Base-by-base conservation (phyloP, 2,113 vertebrate genomes). In the Nettapus auritus region DNA sequence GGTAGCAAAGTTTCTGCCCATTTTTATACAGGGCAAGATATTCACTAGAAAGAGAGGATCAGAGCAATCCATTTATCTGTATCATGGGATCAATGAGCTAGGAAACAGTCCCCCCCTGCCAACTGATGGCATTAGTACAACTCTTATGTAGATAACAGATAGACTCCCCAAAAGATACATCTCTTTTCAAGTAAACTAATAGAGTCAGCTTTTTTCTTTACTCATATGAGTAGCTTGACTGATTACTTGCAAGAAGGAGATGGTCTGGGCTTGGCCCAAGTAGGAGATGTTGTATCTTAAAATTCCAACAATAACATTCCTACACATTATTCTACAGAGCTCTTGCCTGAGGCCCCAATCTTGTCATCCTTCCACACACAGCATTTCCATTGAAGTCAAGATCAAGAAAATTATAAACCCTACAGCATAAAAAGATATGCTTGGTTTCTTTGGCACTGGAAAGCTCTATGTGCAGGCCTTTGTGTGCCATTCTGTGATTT, bases 361-460 rank as follows among this genome's bases (percentile, higher is more conserved):
- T 97, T 97, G 97, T 97, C 95, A 95, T 97, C 96, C 88, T 94
- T 95, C 93, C 91, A 95, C 97, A 96, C 93, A 89, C 95, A 92
- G 86, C 91, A 89, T 94, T 97, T 97, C 86, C 86, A 96, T 89
- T 97, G 96, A 97, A 97, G 96, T 97, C 91, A 79, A 88, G 96
- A 97, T 95, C 96, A 97, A 97, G 96, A 96, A 96, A 97, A 95
- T 96, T 96, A 87, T 71, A 94, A 96, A 95, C 88, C 90, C 81
- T 71, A 91, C 44, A 94, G 88, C 94, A 76, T 93, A 85, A 94
- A 96, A 94, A 97, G 94, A 97, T 89, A 89, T 55, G 67, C 81
- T 95, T 81, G 73, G 88, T 96, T 97, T 93, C 88, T 83, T 89
- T 96, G 88, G 96, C 96, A 95, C 67, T 95, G 83, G 82, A 83